Evolutionary conservation across 2,113 vertebrate genomes (phyloP), one percentile per base, ranked within the genome.

Genomic region (Psophia crepitans): DNA sequence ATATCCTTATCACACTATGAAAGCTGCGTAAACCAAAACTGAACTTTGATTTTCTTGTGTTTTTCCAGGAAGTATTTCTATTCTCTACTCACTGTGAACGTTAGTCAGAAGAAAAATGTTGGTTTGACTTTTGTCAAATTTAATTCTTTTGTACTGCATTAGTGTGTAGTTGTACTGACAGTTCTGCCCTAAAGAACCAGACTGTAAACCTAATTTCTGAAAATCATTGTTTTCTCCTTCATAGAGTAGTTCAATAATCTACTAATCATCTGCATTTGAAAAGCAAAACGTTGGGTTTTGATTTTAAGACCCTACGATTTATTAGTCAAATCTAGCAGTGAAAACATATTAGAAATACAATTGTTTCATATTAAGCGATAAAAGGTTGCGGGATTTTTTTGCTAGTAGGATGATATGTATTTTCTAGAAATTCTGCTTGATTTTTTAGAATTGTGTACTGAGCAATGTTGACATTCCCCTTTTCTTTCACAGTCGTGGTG

Each of bases 401-500:
- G 15, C 17, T 41, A 37, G 26, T 70, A 44, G 33, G 43, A n/a
- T 43, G 68, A 22, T 56, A n/a, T 20, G 69, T 84, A 27, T 26
- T 84, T 74, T 37, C 32, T 84, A 44, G 71, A 79, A 86, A 51
- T 37, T 44, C 12, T 73, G 11, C n/a, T 32, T 86, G 48, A 63
- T 51, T 46, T 74, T 44, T 70, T 2, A 12, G 37, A 51, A 22
- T 43, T 60, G 61, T 60, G 5, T 75, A 39, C 90, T 85, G 6
- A 80, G 22, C 65, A 49, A 8, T 83, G 90, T 44, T 87, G 49
- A 96, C 54, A 18, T 2, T 6, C 8, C 0, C 90, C 32, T 96
- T 97, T 94, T 94, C 71, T 61, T 97, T 98, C 79, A 32, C 97
- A 99, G 99, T 92, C 99, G 99, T 64, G 99, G 99, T 49, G 99